A percentile compares a stretch with the other conserved stretches of the same genome.
These are phyloP conservation scores for Goniozus legneri DNA, from an alignment of 1,140 invertebrate genomes.

Conservation along the genomic window DNA sequence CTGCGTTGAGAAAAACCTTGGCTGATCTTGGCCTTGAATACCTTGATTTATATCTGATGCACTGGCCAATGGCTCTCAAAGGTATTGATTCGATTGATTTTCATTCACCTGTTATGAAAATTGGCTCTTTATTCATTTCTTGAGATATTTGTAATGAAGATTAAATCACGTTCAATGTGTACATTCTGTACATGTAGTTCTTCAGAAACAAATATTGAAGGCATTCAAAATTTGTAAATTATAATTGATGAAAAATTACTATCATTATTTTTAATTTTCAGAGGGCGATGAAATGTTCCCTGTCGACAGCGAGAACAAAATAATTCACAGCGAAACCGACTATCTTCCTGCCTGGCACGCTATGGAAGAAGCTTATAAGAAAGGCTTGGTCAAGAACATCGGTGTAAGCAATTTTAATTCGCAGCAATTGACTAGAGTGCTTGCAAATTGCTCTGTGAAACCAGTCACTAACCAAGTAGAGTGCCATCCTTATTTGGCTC, in stretches of 20 bases:
- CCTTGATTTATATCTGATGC: conserved; percentile 74
- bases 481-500: conserved; percentile 69
- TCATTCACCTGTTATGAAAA: too few species aligned
- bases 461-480: conserved; percentile 83
- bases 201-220: too few species aligned
- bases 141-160: too few species aligned
- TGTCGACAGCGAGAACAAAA: conserved; percentile 45
- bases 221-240: too few species aligned
- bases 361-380: conserved; percentile 68
- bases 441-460: conserved; percentile 64
- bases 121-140: too few species aligned
- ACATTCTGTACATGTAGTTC: too few species aligned
- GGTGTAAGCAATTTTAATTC: conserved; percentile 88
- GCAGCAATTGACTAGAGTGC: conserved; percentile 69
- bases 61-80: conserved; percentile 71
- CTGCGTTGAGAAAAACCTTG: conserved; percentile 59
- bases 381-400: conserved; percentile 72
- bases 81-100: too few species aligned
- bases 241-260: too few species aligned
- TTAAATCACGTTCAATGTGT: too few species aligned
- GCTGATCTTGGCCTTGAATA: conserved; percentile 68
- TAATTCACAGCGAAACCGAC: conserved; percentile 54
- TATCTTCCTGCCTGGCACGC: conserved; percentile 68
- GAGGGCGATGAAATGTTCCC: conserved; percentile 49
- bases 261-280: too few species aligned